Conservation (phyloP, 2,888 invertebrate genomes). For the Ochropacha duplaris region DNA sequence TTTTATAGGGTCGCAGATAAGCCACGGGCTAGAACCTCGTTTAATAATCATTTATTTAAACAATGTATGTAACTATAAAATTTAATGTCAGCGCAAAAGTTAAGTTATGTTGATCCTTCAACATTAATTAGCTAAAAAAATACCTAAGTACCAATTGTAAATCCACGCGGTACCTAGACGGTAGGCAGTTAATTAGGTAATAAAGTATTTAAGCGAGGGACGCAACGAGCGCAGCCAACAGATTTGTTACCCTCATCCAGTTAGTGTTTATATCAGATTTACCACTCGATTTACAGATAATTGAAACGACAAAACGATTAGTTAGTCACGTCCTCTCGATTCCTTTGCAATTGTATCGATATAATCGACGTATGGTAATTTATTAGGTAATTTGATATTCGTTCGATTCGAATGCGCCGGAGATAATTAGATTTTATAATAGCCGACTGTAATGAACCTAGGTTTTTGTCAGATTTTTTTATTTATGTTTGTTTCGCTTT, state of each 20-base stretch:
- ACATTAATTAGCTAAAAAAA: too few species aligned
- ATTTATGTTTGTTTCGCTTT: neutral
- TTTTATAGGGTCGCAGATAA: too few species aligned
- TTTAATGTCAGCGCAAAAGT: too few species aligned
- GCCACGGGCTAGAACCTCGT: too few species aligned
- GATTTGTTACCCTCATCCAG: slow-evolving; percentile 11
- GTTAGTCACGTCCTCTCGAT: slow-evolving; percentile 30
- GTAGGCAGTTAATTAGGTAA: slow-evolving; percentile 19
- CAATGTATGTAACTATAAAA: too few species aligned
- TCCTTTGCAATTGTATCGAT: slow-evolving; percentile 55
- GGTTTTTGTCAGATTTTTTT: slow-evolving; percentile 4
- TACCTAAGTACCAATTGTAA: too few species aligned
- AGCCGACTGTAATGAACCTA: slow-evolving; percentile 20
- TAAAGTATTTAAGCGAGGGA: slow-evolving; percentile 28
- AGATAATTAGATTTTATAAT: slow-evolving; percentile 40
- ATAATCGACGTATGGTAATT: slow-evolving; percentile 50
- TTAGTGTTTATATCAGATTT: slow-evolving; percentile 47
- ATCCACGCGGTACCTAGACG: slow-evolving; percentile 1
- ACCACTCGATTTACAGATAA: slow-evolving; percentile 54
- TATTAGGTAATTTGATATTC: slow-evolving; percentile 68
- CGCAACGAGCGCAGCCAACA: slow-evolving; percentile 16
- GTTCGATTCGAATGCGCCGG: slow-evolving; percentile 33
- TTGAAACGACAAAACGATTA: slow-evolving; percentile 65
- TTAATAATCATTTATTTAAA: too few species aligned
- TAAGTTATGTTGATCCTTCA: too few species aligned